Base-by-base conservation (phyloP, 2,113 vertebrate genomes). In the Henicopernis longicauda region DNA sequence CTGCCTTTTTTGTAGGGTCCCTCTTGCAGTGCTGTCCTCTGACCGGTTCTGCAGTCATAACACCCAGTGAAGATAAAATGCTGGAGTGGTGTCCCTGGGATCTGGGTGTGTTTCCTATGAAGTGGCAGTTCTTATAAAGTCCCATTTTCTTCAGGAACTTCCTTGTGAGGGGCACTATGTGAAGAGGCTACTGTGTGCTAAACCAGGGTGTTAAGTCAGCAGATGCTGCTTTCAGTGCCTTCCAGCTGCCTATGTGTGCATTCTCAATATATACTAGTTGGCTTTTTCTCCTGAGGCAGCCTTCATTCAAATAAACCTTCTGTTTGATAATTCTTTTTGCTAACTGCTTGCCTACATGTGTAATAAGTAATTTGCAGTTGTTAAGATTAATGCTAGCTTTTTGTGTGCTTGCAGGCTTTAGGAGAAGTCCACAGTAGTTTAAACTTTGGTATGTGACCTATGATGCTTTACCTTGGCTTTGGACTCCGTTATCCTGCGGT, bases 241-340 rank as follows among this genome's bases (percentile, higher is more conserved):
- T 73, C 54, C 58, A 73, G 71, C 58, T 91, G 58, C 78, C 63
- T 52, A 5, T 16, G 25, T 61, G 69, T 49, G 13, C 62, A 44
- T 89, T 91, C 40, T 63, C 45, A 49, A 3, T 70, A 57, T 34
- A 57, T 65, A 49, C 22, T 62, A 62, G 42, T 55, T 83, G 59
- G 25, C 13, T 18, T 78, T 66, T 88, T 84, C 42, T 13, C 31
- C 22, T 23, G 52, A 55, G 70, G 32, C 57, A 76, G 18, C 57
- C 66, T 71, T 66, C 50, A 71, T 85, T 95, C n/a, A 49, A 90
- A 90, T 67, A 91, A 93, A 71, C 49, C 42, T 73, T 72, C 31
- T 31, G 6, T 87, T 66, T 42, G 59, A 22, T 65, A 20, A 22
- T 96, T 73, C 22, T 58, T 89, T 89, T 91, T 54, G 49, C 73